These are phyloP conservation scores for Phalacrocorax pelagicus DNA, from an alignment of 2,113 vertebrate species.

Conservation along the genomic window DNA sequence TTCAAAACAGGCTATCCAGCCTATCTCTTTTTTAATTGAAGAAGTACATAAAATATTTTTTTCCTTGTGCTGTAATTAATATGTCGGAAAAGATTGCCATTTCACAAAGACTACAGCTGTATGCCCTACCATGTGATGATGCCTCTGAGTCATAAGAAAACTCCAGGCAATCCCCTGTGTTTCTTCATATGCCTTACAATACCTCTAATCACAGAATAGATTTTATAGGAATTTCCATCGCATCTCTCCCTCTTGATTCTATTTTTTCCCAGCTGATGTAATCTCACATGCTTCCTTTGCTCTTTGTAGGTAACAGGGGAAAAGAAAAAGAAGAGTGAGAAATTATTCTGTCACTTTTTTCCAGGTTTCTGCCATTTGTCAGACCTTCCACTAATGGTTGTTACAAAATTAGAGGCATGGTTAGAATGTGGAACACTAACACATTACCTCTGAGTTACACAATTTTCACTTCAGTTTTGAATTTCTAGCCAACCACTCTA, in stretches of 20 bases:
- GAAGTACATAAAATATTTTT: neutral
- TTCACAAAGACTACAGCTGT: neutral
- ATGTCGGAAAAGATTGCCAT: neutral
- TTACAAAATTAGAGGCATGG: neutral
- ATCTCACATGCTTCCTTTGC: neutral
- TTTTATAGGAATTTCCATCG: conserved; percentile 51
- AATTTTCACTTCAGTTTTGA: neutral
- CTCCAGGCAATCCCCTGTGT: conserved; percentile 6
- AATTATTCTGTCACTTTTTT: neutral
- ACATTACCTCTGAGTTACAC: neutral
- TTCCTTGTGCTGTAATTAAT: neutral
- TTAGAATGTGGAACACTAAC: neutral
- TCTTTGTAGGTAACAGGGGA: neutral
- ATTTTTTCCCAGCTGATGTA: neutral
- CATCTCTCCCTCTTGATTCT: neutral
- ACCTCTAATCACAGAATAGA: conserved; percentile 25
- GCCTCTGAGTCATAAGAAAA: conserved; percentile 34
- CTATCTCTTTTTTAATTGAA: neutral
- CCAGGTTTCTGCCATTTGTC: neutral
- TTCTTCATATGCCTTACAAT: neutral
- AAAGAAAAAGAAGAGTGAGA: neutral
- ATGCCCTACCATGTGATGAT: neutral
- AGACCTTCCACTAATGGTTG: neutral
- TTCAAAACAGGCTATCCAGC: neutral
- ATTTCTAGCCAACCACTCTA: neutral